Evolutionary conservation across 1,140 invertebrate species (phyloP).

Genomic region (Tribolium madens): DNA sequence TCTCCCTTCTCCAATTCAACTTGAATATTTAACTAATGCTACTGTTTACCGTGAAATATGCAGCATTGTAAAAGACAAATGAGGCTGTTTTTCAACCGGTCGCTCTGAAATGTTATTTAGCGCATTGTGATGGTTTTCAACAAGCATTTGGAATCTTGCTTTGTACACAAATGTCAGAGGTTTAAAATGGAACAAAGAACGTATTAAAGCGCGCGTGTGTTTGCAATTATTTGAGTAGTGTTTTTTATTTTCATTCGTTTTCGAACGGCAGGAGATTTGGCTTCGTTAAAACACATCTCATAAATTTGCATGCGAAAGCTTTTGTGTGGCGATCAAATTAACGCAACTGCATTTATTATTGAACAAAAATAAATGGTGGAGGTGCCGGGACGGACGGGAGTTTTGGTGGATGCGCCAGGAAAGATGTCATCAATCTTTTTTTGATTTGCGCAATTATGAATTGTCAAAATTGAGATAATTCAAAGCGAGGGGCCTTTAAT

Average conservation of each 20-base stretch:
- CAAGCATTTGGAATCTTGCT: constrained; percentile 33
- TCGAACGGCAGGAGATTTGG: constrained; percentile 27
- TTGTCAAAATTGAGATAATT: neutral
- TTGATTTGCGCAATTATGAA: neutral
- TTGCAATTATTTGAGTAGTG: constrained; percentile 31
- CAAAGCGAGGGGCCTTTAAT: constrained; percentile 32
- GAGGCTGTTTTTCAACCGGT: constrained; percentile 35
- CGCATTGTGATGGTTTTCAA: constrained; percentile 40
- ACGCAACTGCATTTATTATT: constrained; percentile 24
- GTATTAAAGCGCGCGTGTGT: constrained; percentile 28
- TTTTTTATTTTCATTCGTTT: constrained; percentile 27
- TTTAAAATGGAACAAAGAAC: constrained; percentile 38
- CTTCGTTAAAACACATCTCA: constrained; percentile 37
- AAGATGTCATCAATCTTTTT: constrained; percentile 28
- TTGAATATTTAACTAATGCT: constrained; percentile 41
- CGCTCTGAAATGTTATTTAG: constrained; percentile 41
- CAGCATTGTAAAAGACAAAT: constrained; percentile 40
- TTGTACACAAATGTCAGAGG: constrained; percentile 42
- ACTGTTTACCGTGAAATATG: constrained; percentile 35
- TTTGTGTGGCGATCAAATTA: constrained; percentile 33
- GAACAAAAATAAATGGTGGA: neutral
- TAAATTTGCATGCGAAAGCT: constrained; percentile 25
- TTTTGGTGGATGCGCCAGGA: constrained; percentile 17
- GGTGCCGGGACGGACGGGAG: neutral
- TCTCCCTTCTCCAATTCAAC: constrained; percentile 19